Evolutionary conservation across 2,113 vertebrate genomes (phyloP).

Genomic region (Tylochromis polylepis): DNA sequence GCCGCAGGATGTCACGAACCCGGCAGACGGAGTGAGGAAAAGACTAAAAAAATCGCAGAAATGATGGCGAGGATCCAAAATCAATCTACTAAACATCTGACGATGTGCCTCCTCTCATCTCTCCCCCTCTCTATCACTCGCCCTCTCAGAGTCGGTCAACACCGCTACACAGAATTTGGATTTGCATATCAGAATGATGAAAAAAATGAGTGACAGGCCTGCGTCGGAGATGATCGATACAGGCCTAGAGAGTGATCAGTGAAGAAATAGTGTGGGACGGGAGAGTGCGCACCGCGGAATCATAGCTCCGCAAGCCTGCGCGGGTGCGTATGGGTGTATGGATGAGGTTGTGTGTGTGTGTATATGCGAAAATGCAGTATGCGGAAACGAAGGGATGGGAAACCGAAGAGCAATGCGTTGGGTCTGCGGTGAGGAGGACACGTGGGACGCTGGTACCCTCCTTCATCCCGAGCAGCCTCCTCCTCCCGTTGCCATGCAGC

Average conservation of each 20-base stretch:
- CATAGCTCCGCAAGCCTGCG: slow-evolving; percentile 28
- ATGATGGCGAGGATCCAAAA: slow-evolving; percentile 32
- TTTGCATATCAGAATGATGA: slow-evolving; percentile 32
- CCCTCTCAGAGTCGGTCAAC: slow-evolving; percentile 17
- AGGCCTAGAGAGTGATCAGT: slow-evolving; percentile 11
- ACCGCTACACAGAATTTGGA: neutral
- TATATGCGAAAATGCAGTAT: slow-evolving; percentile 47
- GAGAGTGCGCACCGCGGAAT: slow-evolving; percentile 39
- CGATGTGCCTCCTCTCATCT: slow-evolving; percentile 52
- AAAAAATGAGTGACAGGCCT: slow-evolving; percentile 10
- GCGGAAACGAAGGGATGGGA: slow-evolving; percentile 55
- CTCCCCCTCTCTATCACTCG: neutral
- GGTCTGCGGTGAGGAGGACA: slow-evolving; percentile 64
- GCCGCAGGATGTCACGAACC: slow-evolving; percentile 30
- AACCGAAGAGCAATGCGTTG: slow-evolving; percentile 29
- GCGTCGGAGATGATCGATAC: slow-evolving; percentile 17
- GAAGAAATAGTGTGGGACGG: neutral
- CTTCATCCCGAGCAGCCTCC: slow-evolving; percentile 50
- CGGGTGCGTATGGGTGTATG: slow-evolving; percentile 27
- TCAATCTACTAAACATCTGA: slow-evolving; percentile 52
- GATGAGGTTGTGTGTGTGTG: slow-evolving; percentile 18
- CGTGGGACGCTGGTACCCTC: slow-evolving; percentile 66
- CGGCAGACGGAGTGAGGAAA: neutral
- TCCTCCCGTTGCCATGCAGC: slow-evolving; percentile 68
- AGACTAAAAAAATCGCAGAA: neutral